Conservation (phyloP, 2,797 vertebrate species). For the Malacoctenus gilli region DNA sequence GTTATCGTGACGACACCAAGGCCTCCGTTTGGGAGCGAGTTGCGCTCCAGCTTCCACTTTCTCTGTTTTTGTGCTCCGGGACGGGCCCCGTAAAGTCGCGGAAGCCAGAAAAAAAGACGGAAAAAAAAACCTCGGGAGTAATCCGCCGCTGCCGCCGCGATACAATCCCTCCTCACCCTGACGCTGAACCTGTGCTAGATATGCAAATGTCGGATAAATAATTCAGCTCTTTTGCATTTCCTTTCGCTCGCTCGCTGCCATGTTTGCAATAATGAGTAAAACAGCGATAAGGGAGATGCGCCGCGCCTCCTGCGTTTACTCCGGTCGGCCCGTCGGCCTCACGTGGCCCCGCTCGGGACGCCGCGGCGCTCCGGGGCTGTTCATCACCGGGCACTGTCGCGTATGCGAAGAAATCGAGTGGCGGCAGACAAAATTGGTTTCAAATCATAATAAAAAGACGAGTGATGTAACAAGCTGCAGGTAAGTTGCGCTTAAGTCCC, state of each 20-base stretch:
- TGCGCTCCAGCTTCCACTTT: conserved; percentile 11
- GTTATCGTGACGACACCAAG: conserved; percentile 20
- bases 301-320: conserved; percentile 12
- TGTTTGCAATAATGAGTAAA: conserved; percentile 48
- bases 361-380: no score
- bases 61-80: conserved; percentile 47
- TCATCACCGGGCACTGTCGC: background rate
- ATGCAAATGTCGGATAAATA: conserved; percentile 76
- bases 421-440: no score
- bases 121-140: conserved; percentile 54
- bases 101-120: conserved; percentile 47
- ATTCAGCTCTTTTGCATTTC: conserved; percentile 58
- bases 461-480: no score
- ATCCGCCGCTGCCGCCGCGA: conserved; percentile 53
- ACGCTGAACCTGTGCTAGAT: conserved; percentile 59
- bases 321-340: background rate
- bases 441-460: no score
- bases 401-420: no score
- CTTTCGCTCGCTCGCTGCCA: conserved; percentile 35
- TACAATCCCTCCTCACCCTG: conserved; percentile 36
- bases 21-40: conserved; percentile 3
- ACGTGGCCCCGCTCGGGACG: background rate
- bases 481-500: no score
- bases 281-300: conserved; percentile 32
- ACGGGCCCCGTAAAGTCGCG: conserved; percentile 39